A percentile compares a stretch with the other conserved stretches of the same genome.
Conservation (phyloP, 2,113 vertebrate species). For the Chionodraco myersi region DNA sequence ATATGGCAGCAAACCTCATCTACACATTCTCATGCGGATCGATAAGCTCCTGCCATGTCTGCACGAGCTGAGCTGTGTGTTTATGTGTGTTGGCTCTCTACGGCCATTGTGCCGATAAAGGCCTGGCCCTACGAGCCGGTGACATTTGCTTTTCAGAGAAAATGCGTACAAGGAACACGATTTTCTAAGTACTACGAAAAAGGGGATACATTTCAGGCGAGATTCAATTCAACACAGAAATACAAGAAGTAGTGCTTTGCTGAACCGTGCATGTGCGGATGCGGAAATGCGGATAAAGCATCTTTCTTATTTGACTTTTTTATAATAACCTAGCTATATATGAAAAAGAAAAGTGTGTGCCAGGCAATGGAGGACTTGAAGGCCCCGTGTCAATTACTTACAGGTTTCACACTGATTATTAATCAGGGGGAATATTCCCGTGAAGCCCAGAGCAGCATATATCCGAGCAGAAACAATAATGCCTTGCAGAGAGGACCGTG, state of each 20-base stretch:
- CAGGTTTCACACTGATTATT: constrained; percentile 91
- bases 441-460: constrained; percentile 88
- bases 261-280: background rate
- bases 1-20: constrained; percentile 81
- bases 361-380: constrained; percentile 13
- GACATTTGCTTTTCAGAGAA: constrained; percentile 69
- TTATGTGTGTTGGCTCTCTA: constrained; percentile 68
- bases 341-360: background rate
- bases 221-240: constrained; percentile 40
- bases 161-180: constrained; percentile 18
- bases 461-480: constrained; percentile 90
- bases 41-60: constrained; percentile 83
- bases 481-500: constrained; percentile 87
- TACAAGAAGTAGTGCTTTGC: constrained; percentile 9
- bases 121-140: constrained; percentile 50
- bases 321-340: background rate
- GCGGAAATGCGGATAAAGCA: background rate
- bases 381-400: constrained; percentile 86
- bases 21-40: constrained; percentile 87
- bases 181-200: constrained; percentile 31
- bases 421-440: constrained; percentile 89
- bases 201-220: constrained; percentile 38
- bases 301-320: background rate
- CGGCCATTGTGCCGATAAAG: constrained; percentile 70
- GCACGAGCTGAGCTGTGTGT: constrained; percentile 73